Evolutionary conservation across 2,888 invertebrate species (phyloP), one percentile per base, ranked within the genome.

Genomic region (Melinaea menophilus): DNA sequence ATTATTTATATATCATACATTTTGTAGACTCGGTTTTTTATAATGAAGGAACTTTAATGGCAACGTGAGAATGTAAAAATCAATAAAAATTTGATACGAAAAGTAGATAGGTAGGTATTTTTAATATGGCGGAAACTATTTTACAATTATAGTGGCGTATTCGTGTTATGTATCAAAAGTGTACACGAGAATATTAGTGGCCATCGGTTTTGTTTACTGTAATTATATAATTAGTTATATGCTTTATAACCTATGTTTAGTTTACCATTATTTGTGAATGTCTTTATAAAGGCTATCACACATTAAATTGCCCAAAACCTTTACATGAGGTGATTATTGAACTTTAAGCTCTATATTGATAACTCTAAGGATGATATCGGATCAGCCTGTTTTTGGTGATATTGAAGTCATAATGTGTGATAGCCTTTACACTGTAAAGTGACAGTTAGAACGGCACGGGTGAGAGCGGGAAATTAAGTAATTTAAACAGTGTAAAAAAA

Each of bases 21-120:
- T 22, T 65, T 67, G 61, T 67, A 65, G 58, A 76, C 75, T 79
- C 78, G 78, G 74, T 80, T 65, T 65, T 63, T 62, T 65, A 56
- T 60, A 63, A 63, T 45, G 51, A 58, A 54, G 60, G 56, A 65
- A 55, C 56, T 77, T 77, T 79, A 78, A 79, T 77, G 76, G 73
- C 72, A 79, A 71, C 71, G 75, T 76, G 72, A 79, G 77, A 72
- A 78, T 79, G 79, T 45, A 48, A 56, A 59, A 63, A 66, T 75
- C 81, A 82, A 81, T 78, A 78, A 83, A 82, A 84, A 85, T 88
- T 88, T 88, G 86, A 88, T 89, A 89, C 84, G 85, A 88, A 86
- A 82, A 73, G 83, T 90, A 89, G 89, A 80, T 90, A 89, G 90
- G 88, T 89, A 90, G 89, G 84, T 86, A 88, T 88, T 88, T 51